These are phyloP conservation scores for Hyperoplus lanceolatus DNA, from an alignment of 2,797 vertebrate species.

Conservation along the genomic window DNA sequence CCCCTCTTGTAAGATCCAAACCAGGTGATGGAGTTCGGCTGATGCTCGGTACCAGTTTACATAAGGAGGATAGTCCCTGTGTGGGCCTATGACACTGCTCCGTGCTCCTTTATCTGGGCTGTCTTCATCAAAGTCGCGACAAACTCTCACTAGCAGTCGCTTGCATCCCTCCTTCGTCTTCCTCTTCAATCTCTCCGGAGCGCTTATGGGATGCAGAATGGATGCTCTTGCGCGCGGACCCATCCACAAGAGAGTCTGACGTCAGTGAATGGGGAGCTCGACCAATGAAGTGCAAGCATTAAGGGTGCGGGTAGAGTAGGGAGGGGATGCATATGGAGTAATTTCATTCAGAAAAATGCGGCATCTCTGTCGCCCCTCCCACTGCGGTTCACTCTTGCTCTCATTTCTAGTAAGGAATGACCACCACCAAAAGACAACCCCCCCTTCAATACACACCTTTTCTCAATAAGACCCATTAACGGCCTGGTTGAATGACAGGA, in stretches of 20 bases:
- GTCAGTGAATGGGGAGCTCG: constrained; percentile 76
- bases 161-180: constrained; percentile 30
- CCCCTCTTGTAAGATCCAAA: constrained; percentile 21
- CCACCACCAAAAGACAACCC: neutral
- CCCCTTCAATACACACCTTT: constrained; percentile 2
- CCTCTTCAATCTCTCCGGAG: constrained; percentile 45
- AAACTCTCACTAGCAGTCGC: constrained; percentile 22
- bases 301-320: constrained; percentile 37
- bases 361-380: constrained; percentile 85
- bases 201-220: constrained; percentile 70
- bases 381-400: constrained; percentile 82
- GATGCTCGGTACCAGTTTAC: constrained; percentile 3
- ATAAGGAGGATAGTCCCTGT: constrained; percentile 12
- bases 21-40: constrained; percentile 7
- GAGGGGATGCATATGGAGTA: constrained; percentile 68
- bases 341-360: constrained; percentile 92
- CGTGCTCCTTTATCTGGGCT: neutral
- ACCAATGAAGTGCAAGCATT: constrained; percentile 75
- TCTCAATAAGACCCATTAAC: constrained; percentile 17
- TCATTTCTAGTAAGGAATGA: constrained; percentile 68
- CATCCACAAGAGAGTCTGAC: constrained; percentile 82
- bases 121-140: constrained; percentile 45
- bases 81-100: neutral
- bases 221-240: constrained; percentile 68
- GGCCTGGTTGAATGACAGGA: constrained; percentile 15